Conservation (phyloP, 2,113 vertebrate genomes). For the Cryptotis parvus region DNA sequence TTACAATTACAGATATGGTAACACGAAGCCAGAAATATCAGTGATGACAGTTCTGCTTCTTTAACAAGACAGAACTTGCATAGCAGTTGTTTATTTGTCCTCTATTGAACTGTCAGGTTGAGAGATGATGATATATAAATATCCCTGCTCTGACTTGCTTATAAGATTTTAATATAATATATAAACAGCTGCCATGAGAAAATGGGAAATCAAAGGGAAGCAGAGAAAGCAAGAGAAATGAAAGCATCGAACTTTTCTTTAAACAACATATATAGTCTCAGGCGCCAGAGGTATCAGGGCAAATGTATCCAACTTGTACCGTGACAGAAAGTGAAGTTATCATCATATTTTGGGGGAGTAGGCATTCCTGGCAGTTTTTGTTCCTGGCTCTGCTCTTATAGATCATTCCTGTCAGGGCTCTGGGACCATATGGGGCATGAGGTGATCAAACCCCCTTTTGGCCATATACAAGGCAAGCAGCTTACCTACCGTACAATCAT, state of each 20-base stretch:
- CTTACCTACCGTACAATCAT: too few species aligned
- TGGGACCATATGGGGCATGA: too few species aligned
- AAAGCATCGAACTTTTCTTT: not conserved
- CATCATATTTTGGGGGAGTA: not conserved
- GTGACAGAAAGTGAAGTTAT: not conserved
- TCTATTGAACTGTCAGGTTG: constrained; percentile 54
- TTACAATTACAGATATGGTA: not conserved
- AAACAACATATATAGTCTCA: not conserved
- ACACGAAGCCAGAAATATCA: constrained; percentile 34
- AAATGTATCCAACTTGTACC: not conserved
- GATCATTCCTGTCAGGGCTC: too few species aligned
- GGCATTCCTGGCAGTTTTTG: too few species aligned
- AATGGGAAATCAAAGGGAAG: not conserved
- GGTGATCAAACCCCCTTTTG: too few species aligned
- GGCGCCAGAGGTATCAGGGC: not conserved
- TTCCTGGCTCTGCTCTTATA: too few species aligned
- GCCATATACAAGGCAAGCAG: too few species aligned
- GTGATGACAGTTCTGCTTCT: not conserved
- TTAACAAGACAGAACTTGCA: constrained; percentile 4
- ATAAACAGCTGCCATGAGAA: constrained; percentile 31
- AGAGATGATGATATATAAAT: constrained; percentile 53
- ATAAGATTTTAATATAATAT: constrained; percentile 40
- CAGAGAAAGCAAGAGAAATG: not conserved
- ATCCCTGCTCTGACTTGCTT: constrained; percentile 40
- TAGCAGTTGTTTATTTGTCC: constrained; percentile 40